These are phyloP conservation scores for Ambastaia sidthimunki DNA, from an alignment of 2,797 vertebrate species.

Conservation along the genomic window DNA sequence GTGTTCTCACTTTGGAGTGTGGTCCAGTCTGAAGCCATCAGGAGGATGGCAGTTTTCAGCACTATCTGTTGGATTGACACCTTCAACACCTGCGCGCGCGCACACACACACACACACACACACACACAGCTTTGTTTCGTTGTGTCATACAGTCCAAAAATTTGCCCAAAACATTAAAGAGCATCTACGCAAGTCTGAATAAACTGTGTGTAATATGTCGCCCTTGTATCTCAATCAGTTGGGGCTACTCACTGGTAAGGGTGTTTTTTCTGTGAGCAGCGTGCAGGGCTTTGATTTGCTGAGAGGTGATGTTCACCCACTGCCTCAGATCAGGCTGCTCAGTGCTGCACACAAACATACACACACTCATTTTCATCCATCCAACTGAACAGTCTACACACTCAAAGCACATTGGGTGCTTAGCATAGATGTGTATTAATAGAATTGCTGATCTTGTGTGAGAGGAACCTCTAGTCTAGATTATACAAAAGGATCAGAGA, in stretches of 20 bases:
- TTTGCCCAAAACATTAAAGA: no score
- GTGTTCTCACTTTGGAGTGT: slow-evolving; percentile 82
- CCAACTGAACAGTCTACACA: not conserved
- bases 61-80: slow-evolving; percentile 64
- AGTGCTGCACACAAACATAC: slow-evolving; percentile 43
- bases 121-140: not conserved
- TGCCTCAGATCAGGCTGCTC: slow-evolving; percentile 81
- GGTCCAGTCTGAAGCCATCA: slow-evolving; percentile 85
- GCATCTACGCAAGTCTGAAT: not conserved
- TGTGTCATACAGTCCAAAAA: not conserved
- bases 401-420: not conserved
- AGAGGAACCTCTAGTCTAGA: not conserved
- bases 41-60: slow-evolving; percentile 72
- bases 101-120: not conserved
- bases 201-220: not conserved
- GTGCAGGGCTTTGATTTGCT: slow-evolving; percentile 81
- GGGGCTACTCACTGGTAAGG: slow-evolving; percentile 78
- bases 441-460: not conserved
- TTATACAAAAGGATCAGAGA: slow-evolving; percentile 7
- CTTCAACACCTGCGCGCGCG: slow-evolving; percentile 51
- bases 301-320: slow-evolving; percentile 84
- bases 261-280: slow-evolving; percentile 74
- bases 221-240: not conserved
- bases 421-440: not conserved
- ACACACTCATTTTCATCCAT: not conserved